phyloP scores from a whole-genome alignment of 2,888 invertebrate genomes.

The Sesamia inferens region DNA sequence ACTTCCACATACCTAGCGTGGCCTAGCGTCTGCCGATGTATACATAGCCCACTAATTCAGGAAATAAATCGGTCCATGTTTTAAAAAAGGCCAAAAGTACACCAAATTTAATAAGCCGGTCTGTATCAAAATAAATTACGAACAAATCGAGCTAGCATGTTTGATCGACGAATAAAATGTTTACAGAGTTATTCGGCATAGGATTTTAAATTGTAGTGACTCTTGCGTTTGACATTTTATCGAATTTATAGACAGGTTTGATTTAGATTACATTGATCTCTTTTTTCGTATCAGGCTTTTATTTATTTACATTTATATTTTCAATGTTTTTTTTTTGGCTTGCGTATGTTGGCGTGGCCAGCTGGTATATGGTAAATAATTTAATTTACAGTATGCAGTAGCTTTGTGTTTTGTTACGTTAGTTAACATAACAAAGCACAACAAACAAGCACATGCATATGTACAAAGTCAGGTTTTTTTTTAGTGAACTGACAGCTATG shows the following conservation, averaged over 20 bases:
- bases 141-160: conserved; percentile 23
- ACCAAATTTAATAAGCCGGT: background rate
- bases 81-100: conserved; percentile 1
- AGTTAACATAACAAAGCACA: too few relatives aligned
- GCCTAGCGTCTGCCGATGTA: background rate
- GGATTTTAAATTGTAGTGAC: conserved; percentile 33
- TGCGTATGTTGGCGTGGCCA: too few relatives aligned
- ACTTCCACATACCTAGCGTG: background rate
- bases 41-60: background rate
- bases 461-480: too few relatives aligned
- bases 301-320: background rate
- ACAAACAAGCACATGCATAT: too few relatives aligned
- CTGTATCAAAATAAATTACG: conserved; percentile 25
- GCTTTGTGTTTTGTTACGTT: too few relatives aligned
- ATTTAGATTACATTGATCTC: conserved; percentile 18
- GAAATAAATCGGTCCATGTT: background rate
- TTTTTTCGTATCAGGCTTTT: background rate
- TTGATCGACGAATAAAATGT: conserved; percentile 44
- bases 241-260: conserved; percentile 22
- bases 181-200: conserved; percentile 30
- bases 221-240: conserved; percentile 34
- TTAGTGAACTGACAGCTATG: too few relatives aligned
- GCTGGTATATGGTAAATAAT: too few relatives aligned
- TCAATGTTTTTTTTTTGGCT: too few relatives aligned
- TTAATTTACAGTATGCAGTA: too few relatives aligned